Conservation (phyloP, 2,888 invertebrate species). For the Odontomyia ornata region DNA sequence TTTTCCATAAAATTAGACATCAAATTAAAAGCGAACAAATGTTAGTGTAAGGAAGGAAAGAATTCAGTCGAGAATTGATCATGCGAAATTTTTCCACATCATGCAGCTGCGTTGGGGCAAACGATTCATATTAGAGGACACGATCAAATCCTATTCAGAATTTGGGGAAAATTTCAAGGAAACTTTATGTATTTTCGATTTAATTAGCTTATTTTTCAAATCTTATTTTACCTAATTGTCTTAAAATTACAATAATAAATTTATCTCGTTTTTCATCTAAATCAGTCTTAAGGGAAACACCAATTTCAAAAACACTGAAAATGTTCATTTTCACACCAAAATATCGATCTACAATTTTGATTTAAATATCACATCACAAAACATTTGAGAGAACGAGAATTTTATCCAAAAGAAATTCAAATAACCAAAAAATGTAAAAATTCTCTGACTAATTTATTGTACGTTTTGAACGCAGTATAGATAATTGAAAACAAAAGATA, state of each 20-base stretch:
- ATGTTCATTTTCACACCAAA: background rate
- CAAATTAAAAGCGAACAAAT: background rate
- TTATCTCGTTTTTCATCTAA: conserved; percentile 20
- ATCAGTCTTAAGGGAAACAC: conserved; percentile 42
- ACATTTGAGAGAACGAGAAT: background rate
- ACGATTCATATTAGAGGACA: too few species aligned
- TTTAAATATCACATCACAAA: conserved; percentile 16
- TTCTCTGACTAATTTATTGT: background rate
- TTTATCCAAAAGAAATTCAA: too few species aligned
- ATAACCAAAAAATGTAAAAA: background rate
- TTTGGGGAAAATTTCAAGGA: background rate
- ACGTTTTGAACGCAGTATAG: background rate
- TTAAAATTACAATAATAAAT: conserved; percentile 16
- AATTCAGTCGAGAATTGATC: background rate
- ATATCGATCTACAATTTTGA: background rate
- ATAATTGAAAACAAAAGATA: background rate
- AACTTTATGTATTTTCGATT: background rate
- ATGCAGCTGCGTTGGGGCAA: too few species aligned
- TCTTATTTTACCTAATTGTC: conserved; percentile 6
- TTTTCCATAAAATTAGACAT: background rate
- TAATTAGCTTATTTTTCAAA: background rate
- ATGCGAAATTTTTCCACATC: background rate
- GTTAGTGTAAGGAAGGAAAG: background rate
- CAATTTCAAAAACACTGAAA: conserved; percentile 20
- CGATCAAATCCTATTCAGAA: background rate